phyloP scores from a whole-genome alignment of 1,140 invertebrate genomes.

The Neodiprion pinetum region DNA sequence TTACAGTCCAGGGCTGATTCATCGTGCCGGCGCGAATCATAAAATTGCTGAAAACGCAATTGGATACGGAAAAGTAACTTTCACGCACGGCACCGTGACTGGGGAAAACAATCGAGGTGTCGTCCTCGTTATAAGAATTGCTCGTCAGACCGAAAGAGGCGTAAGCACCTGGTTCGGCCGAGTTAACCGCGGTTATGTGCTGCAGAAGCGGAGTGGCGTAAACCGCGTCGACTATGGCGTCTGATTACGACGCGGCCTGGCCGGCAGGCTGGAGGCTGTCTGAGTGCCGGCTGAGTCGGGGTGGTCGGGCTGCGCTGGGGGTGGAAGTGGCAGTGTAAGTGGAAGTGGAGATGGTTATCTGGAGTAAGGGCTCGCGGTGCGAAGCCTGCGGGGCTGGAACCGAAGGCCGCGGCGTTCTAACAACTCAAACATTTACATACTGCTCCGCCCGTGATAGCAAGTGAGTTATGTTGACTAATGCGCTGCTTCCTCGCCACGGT shows the following conservation, averaged over 20 bases:
- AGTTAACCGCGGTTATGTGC: not conserved
- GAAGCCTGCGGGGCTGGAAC: not conserved
- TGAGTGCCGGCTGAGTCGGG: no score
- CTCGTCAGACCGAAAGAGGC: no score
- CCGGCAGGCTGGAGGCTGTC: no score
- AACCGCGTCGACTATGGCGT: not conserved
- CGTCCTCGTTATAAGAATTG: no score
- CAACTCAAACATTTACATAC: conserved; percentile 47
- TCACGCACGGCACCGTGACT: no score
- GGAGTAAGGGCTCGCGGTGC: conserved; percentile 28
- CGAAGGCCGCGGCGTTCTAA: conserved; percentile 9
- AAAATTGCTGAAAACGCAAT: no score
- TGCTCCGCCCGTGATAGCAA: conserved; percentile 31
- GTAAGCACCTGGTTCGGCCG: not conserved
- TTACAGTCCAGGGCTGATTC: no score
- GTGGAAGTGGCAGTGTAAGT: not conserved
- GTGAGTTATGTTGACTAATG: conserved; percentile 44
- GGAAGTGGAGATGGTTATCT: conserved; percentile 12
- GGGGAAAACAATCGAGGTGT: no score
- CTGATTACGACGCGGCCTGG: no score
- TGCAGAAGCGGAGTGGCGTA: not conserved
- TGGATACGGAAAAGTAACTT: no score
- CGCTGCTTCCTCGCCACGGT: conserved; percentile 26
- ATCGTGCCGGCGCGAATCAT: no score
- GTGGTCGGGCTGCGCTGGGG: no score